phyloP scores from a whole-genome alignment of 2,888 invertebrate species.

The Parapristionchus giblindavisi region DNA sequence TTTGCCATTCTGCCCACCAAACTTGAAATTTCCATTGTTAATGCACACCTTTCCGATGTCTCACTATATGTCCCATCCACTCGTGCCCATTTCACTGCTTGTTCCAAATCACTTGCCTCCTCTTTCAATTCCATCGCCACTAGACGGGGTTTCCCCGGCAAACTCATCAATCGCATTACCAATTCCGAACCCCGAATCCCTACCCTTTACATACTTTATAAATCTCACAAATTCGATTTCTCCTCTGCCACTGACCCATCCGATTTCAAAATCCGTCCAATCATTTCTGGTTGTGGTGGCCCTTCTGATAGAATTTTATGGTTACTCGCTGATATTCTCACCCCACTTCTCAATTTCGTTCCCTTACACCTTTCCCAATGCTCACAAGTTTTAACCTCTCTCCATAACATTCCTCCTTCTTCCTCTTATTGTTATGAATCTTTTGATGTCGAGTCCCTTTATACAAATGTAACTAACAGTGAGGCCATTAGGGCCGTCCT shows the following conservation, averaged over 20 bases:
- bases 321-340: neutral
- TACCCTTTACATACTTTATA: neutral
- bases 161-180: neutral
- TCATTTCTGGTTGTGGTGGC: no score
- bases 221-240: neutral
- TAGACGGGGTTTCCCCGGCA: neutral
- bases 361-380: neutral
- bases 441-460: neutral
- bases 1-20: neutral
- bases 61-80: no score
- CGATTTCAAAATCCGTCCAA: no score
- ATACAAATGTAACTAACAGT: neutral
- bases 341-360: neutral
- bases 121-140: neutral
- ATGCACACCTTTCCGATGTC: neutral
- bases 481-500: neutral
- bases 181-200: neutral
- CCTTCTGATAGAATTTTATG: no score
- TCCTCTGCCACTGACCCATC: neutral
- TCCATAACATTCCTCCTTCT: no score
- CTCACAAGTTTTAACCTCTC: no score
- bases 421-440: neutral
- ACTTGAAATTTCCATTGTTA: neutral
- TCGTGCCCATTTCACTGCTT: no score
- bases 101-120: neutral